phyloP scores from a whole-genome alignment of 2,113 vertebrate genomes.

The Hystrix cristata region DNA sequence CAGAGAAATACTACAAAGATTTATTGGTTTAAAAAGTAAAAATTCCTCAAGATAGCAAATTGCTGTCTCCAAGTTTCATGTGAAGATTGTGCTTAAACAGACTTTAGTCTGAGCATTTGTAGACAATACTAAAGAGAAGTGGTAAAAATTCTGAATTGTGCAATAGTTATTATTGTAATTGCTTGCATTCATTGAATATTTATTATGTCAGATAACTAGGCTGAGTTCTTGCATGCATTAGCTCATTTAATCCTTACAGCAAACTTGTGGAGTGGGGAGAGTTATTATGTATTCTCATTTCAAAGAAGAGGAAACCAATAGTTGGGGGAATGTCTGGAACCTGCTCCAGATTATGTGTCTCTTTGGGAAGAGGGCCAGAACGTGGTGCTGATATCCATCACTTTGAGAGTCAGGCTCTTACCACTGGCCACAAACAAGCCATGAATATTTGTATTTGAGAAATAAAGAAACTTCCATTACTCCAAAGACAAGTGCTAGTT shows the following conservation, averaged over 20 bases:
- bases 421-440: background rate
- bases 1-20: conserved; percentile 2
- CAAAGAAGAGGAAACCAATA: background rate
- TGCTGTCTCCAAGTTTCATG: background rate
- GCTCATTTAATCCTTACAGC: background rate
- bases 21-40: conserved; percentile 53
- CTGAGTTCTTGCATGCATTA: background rate
- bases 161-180: background rate
- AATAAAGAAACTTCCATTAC: background rate
- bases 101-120: background rate
- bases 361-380: background rate
- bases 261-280: background rate
- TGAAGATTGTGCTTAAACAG: background rate
- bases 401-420: background rate
- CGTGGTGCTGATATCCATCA: background rate
- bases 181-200: background rate
- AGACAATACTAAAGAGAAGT: background rate
- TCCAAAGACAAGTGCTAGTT: background rate
- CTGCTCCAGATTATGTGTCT: background rate
- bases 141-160: background rate
- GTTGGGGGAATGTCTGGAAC: background rate
- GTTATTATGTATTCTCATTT: background rate
- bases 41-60: conserved; percentile 45
- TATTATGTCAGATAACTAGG: background rate
- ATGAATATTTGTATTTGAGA: background rate